Evolutionary conservation across 2,113 vertebrate genomes (phyloP), one percentile per base, ranked within the genome.

Genomic region (Anguilla japonica): DNA sequence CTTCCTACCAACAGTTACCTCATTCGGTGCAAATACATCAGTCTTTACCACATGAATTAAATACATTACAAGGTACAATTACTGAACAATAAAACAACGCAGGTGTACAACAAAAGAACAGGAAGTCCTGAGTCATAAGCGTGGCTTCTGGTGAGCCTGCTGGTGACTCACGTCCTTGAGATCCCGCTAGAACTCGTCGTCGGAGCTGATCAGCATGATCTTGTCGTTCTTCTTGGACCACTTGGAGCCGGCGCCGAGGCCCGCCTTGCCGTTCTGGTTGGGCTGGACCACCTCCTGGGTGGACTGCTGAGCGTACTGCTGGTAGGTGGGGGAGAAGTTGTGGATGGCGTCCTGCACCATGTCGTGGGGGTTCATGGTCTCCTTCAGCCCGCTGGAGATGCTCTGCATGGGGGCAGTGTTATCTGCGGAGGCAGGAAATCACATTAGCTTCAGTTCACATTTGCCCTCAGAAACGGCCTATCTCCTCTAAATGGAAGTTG

Each of bases 301-400:
- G 0, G 98, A 96, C 91, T 98, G 97, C 94, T 97, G 96, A 0
- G 96, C 96, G 93, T 98, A 98, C 91, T 98, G 97, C 92, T 98
- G 97, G 93, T 98, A 98, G 0, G 96, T 86, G 0, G 97, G 97
- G 0, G 97, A 98, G 94, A 98, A 98, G 94, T 98, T 98, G 93
- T 97, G 97, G 89, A 98, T 98, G 4, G 97, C 97, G 0, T 98
- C 97, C 90, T 98, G 97, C 14, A 98, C 97, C 0, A 98, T 98
- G 89, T 98, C 97, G 63, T 97, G 96, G 0, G 97, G 97, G 90
- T 97, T 98, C 39, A 98, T 98, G 80, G 97, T 98, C 92, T 98
- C 97, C 93, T 98, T 98, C 91, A 98, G 93, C 13, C 97, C 97
- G 0, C 97, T 98, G 5, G 98, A 99, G 93, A 99, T 99, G 94